Conservation (phyloP, 2,888 invertebrate species). For the Aphodius granarius region DNA sequence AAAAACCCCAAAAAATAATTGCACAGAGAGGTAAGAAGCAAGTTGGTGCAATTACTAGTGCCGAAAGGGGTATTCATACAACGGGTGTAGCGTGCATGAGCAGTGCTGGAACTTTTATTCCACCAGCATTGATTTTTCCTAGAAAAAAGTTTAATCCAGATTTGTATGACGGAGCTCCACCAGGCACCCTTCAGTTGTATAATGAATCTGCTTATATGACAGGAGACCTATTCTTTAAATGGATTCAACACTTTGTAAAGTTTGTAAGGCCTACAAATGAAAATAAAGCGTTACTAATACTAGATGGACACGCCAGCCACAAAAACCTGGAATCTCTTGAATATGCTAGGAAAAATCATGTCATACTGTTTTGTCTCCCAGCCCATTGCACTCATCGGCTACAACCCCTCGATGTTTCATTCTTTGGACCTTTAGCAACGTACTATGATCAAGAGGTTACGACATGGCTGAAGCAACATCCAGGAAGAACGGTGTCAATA, state of each 20-base stretch:
- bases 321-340: constrained; percentile 3
- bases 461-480: constrained; percentile 9
- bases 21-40: constrained; percentile 9
- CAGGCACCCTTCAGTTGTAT: too few relatives aligned
- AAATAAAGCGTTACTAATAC: constrained; percentile 11
- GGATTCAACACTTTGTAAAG: constrained; percentile 7
- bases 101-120: constrained; percentile 1
- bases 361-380: constrained; percentile 20
- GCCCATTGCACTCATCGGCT: constrained; percentile 22
- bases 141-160: neutral
- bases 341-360: constrained; percentile 16
- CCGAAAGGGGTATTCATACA: constrained; percentile 6
- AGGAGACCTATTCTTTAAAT: constrained; percentile 7
- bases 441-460: constrained; percentile 7
- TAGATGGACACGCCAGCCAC: constrained; percentile 9
- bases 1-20: neutral
- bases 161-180: neutral
- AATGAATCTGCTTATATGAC: constrained; percentile 13
- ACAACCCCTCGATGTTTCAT: constrained; percentile 22
- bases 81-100: constrained; percentile 6
- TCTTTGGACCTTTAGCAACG: constrained; percentile 7
- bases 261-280: neutral
- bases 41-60: constrained; percentile 13
- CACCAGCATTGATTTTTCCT: constrained; percentile 11
- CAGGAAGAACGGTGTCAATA: constrained; percentile 4